Evolutionary conservation across 1,140 invertebrate genomes (phyloP).

Genomic region (Bombus vancouverensis): DNA sequence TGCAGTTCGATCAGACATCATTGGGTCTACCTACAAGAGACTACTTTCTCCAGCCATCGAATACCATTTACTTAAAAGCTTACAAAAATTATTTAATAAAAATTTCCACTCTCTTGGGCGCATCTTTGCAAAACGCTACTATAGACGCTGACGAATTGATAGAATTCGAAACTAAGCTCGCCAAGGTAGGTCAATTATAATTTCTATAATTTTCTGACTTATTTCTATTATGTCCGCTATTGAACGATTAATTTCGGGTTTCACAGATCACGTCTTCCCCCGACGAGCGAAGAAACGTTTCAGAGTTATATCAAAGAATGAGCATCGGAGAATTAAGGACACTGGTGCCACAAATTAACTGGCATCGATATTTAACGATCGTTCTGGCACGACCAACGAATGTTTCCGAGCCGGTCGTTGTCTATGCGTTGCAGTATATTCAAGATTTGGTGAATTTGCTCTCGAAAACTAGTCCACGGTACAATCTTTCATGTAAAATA

Average conservation of each 20-base stretch:
- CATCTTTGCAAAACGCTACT: constrained; percentile 84
- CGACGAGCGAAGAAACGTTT: constrained; percentile 92
- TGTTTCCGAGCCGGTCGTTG: constrained; percentile 86
- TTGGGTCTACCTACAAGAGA: constrained; percentile 93
- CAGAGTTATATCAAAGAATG: constrained; percentile 91
- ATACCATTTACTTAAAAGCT: constrained; percentile 88
- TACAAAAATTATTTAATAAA: constrained; percentile 91
- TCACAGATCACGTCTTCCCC: constrained; percentile 89
- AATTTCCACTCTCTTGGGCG: constrained; percentile 87
- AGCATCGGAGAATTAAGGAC: constrained; percentile 87
- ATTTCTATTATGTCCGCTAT: not conserved
- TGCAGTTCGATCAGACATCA: constrained; percentile 92
- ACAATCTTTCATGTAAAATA: not conserved
- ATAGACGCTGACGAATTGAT: constrained; percentile 89
- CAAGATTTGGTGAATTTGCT: constrained; percentile 82
- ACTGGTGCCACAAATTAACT: constrained; percentile 90
- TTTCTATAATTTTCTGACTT: not conserved
- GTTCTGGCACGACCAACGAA: constrained; percentile 86
- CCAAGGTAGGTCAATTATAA: constrained; percentile 82
- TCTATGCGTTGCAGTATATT: constrained; percentile 89
- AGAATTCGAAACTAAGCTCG: constrained; percentile 91
- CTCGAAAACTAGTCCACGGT: constrained; percentile 78
- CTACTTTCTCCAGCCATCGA: constrained; percentile 90
- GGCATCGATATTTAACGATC: constrained; percentile 88
- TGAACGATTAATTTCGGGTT: not conserved